These are phyloP conservation scores for Lepilemur septentrionalis DNA, from an alignment of 2,797 vertebrate species.

Conservation along the genomic window DNA sequence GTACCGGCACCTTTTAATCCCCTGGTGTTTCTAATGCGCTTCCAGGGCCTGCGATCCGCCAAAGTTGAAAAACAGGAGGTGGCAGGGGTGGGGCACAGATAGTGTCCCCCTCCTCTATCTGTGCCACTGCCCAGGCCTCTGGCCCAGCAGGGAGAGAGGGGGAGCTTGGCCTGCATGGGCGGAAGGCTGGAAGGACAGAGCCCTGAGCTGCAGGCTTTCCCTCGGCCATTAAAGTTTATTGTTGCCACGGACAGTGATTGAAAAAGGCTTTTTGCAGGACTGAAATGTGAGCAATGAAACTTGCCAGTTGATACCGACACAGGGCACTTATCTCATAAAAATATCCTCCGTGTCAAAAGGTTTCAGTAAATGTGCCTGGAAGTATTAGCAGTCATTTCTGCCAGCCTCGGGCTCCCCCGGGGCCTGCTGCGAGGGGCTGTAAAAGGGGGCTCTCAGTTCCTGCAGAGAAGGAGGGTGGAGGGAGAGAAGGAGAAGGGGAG, in stretches of 20 bases:
- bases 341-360: conserved; percentile 85
- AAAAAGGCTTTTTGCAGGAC: conserved; percentile 85
- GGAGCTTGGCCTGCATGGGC: background rate
- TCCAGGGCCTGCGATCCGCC: background rate
- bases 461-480: conserved; percentile 58
- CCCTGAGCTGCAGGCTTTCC: conserved; percentile 63
- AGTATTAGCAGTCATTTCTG: conserved; percentile 79
- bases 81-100: background rate
- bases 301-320: conserved; percentile 78
- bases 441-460: conserved; percentile 76
- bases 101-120: background rate
- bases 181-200: background rate
- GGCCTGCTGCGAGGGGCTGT: conserved; percentile 72
- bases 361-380: conserved; percentile 82
- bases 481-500: background rate
- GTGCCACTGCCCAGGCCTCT: background rate
- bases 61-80: background rate
- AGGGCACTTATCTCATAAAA: conserved; percentile 87
- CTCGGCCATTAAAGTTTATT: conserved; percentile 81
- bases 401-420: conserved; percentile 66
- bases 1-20: background rate
- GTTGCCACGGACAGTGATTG: conserved; percentile 78
- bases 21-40: background rate
- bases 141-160: background rate
- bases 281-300: conserved; percentile 84